These are phyloP conservation scores for Hippopotamyrus pictus DNA, from an alignment of 2,797 vertebrate genomes.

Conservation along the genomic window DNA sequence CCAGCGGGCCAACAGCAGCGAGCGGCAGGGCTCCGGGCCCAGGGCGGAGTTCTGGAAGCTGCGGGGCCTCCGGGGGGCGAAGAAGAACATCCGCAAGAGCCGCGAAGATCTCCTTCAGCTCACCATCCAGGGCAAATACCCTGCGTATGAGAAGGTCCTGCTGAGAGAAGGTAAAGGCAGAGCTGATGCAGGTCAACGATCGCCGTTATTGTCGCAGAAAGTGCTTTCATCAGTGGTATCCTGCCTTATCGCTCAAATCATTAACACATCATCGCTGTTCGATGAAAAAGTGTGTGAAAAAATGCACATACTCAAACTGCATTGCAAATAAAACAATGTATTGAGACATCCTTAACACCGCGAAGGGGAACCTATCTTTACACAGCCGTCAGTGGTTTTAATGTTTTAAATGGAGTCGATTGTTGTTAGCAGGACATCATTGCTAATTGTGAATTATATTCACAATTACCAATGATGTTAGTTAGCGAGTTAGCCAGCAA, in stretches of 20 bases:
- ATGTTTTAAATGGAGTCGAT: not conserved
- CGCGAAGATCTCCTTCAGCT: constrained; percentile 84
- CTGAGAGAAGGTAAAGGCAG: constrained; percentile 76
- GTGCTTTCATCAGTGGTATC: not conserved
- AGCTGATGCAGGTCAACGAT: not conserved
- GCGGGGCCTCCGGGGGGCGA: constrained; percentile 84
- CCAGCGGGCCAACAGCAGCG: constrained; percentile 50
- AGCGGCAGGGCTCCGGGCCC: constrained; percentile 58
- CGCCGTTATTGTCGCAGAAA: not conserved
- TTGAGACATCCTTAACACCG: not conserved
- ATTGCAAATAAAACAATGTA: not conserved
- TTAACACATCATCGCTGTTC: not conserved
- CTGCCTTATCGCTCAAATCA: not conserved
- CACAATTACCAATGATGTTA: not conserved
- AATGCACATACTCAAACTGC: not conserved
- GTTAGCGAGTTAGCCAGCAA: not conserved
- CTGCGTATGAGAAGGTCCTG: constrained; percentile 84
- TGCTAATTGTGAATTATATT: too few species aligned
- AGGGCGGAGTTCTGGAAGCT: constrained; percentile 96
- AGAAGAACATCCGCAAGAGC: constrained; percentile 70
- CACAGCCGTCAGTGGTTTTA: not conserved
- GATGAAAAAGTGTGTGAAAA: not conserved
- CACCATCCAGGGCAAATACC: constrained; percentile 89
- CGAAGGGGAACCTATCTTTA: not conserved
- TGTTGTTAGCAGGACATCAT: not conserved